These are phyloP conservation scores for Buathra laborator DNA, from an alignment of 2,888 invertebrate species.

Conservation along the genomic window DNA sequence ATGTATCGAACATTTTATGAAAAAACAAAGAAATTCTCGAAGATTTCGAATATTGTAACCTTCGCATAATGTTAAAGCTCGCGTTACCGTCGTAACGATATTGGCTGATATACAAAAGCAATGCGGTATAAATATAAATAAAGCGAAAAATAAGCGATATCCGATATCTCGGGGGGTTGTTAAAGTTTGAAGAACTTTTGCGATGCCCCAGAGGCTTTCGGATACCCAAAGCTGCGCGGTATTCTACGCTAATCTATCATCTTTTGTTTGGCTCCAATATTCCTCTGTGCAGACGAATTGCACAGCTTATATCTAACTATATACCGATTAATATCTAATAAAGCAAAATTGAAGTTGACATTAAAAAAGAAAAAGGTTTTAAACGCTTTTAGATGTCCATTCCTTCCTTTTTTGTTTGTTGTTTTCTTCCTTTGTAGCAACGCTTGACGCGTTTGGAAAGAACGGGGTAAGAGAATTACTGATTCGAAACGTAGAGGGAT, in stretches of 20 bases:
- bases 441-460: background rate
- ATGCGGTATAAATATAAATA: background rate
- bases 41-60: background rate
- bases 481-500: background rate
- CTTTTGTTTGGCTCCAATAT: background rate
- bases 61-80: background rate
- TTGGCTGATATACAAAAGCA: background rate
- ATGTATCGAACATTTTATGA: background rate
- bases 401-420: background rate
- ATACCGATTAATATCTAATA: background rate
- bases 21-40: background rate
- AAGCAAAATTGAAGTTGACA: background rate
- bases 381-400: background rate
- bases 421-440: background rate
- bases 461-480: background rate
- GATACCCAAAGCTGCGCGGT: background rate
- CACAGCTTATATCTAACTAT: background rate
- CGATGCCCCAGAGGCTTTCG: background rate
- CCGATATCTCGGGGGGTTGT: background rate
- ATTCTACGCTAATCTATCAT: background rate
- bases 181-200: background rate
- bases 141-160: background rate
- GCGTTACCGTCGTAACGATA: conserved; percentile 3
- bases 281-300: background rate
- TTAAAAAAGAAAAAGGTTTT: background rate